These are phyloP conservation scores for Vultur gryphus DNA, from an alignment of 2,797 vertebrate genomes.

Conservation along the genomic window DNA sequence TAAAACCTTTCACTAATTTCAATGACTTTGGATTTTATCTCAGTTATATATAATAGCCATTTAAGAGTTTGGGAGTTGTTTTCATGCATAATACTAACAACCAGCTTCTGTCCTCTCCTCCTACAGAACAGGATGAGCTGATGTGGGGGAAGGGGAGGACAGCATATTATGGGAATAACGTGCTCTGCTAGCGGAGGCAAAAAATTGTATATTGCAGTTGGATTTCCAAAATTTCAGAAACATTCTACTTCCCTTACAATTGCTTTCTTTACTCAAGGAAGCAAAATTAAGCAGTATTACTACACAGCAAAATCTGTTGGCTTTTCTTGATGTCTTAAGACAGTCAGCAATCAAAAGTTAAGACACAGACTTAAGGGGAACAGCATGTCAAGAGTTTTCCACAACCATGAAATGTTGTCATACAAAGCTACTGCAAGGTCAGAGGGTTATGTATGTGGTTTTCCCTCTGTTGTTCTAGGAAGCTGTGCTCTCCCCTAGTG, in stretches of 20 bases:
- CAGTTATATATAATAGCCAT: not conserved
- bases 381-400: not conserved
- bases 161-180: not conserved
- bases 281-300: not conserved
- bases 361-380: not conserved
- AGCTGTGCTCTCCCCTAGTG: not conserved
- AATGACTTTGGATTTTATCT: not conserved
- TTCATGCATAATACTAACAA: not conserved
- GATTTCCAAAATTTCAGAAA: not conserved
- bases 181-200: not conserved
- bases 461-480: not conserved
- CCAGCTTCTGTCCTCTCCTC: not conserved
- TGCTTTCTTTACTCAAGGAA: not conserved
- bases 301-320: not conserved
- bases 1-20: not conserved
- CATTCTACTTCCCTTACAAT: not conserved
- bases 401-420: not conserved
- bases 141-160: not conserved
- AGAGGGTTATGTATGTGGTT: not conserved
- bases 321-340: not conserved
- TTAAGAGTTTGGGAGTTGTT: not conserved
- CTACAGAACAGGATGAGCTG: not conserved
- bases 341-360: not conserved
- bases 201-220: not conserved
- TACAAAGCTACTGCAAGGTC: not conserved